Evolutionary conservation across 2,113 vertebrate species (phyloP).

Genomic region (Ramphastos sulfuratus): DNA sequence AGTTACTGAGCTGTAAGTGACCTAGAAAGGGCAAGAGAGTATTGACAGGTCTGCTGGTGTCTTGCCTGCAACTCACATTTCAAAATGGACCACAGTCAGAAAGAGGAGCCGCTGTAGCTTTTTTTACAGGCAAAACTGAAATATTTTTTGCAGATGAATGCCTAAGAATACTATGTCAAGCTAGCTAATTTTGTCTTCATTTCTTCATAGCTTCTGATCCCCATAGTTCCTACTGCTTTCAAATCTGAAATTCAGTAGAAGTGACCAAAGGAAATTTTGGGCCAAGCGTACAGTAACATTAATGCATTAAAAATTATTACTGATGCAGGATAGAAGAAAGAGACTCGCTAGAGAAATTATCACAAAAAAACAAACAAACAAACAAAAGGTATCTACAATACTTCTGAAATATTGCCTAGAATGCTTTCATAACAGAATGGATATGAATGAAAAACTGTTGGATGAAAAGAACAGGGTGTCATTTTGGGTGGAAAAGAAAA

Average conservation of each 20-base stretch:
- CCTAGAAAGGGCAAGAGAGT: background rate
- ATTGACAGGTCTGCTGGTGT: background rate
- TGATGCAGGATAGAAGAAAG: background rate
- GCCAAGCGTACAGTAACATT: background rate
- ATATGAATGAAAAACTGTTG: background rate
- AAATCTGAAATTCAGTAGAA: background rate
- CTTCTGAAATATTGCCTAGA: background rate
- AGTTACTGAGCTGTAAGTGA: background rate
- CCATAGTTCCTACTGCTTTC: background rate
- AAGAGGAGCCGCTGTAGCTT: background rate
- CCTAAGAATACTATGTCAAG: background rate
- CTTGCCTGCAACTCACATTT: background rate
- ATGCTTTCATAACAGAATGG: background rate
- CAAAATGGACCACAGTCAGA: background rate
- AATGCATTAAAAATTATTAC: background rate
- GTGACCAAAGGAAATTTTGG: background rate
- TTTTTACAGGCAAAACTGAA: background rate
- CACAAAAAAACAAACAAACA: background rate
- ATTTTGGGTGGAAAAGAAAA: rapidly evolving
- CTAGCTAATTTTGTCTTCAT: background rate
- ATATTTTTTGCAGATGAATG: background rate
- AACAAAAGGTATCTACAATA: background rate
- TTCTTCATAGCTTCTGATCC: background rate
- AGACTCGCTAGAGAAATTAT: background rate
- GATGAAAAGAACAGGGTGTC: background rate